Evolutionary conservation across 2,888 invertebrate genomes (phyloP).

Genomic region (Theodoxus fluviatilis): DNA sequence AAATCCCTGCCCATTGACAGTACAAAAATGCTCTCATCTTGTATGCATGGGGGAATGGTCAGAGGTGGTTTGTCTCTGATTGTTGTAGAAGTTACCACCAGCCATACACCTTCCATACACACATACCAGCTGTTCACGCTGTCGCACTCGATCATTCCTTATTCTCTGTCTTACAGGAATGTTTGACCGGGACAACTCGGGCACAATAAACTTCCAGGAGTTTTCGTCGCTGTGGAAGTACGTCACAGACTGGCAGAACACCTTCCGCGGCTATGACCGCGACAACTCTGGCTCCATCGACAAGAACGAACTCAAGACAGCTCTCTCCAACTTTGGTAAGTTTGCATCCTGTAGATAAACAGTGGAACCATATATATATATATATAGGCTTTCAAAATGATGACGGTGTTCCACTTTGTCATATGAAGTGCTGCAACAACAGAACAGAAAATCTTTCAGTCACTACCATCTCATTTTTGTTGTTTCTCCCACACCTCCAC

Average conservation of each 20-base stretch:
- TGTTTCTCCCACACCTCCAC: no score
- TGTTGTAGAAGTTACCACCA: no score
- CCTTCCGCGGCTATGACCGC: constrained; percentile 91
- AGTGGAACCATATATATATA: no score
- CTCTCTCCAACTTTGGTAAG: constrained; percentile 89
- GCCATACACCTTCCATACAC: no score
- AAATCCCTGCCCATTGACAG: no score
- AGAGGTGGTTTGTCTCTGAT: neutral
- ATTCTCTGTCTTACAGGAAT: constrained; percentile 69
- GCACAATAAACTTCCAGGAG: constrained; percentile 91
- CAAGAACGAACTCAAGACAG: constrained; percentile 85
- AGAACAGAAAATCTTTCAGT: neutral
- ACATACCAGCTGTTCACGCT: no score
- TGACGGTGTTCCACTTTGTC: no score
- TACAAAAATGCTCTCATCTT: no score
- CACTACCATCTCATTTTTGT: no score
- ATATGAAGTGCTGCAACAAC: neutral
- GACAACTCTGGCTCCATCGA: constrained; percentile 91
- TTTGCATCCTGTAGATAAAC: no score
- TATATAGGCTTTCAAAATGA: no score
- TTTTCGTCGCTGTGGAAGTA: constrained; percentile 97
- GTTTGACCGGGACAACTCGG: constrained; percentile 91
- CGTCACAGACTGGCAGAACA: constrained; percentile 96
- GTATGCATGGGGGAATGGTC: no score
- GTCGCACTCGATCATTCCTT: neutral